Evolutionary conservation across 2,888 invertebrate species (phyloP).

Genomic region (Rhodophaea formosa): DNA sequence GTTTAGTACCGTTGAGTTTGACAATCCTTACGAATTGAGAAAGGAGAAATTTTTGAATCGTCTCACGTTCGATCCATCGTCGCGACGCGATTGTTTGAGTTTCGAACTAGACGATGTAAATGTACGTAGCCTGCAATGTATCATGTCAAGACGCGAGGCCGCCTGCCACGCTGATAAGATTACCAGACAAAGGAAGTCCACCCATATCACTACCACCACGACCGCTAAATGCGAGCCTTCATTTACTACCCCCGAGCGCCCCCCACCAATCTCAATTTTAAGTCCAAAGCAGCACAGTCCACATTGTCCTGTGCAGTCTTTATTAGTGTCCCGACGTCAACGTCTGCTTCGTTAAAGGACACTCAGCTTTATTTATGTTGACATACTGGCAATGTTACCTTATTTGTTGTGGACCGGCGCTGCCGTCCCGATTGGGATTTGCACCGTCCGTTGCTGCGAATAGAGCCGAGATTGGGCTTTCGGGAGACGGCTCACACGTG

Average conservation of each 20-base stretch:
- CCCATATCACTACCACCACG: slow-evolving; percentile 75
- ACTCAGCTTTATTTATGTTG: slow-evolving; percentile 80
- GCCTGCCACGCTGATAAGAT: slow-evolving; percentile 75
- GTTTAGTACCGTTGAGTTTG: no score
- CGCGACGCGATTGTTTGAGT: slow-evolving; percentile 9
- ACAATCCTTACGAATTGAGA: no score
- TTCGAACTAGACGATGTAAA: slow-evolving; percentile 22
- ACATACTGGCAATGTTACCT: slow-evolving; percentile 76
- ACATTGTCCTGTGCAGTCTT: slow-evolving; percentile 51
- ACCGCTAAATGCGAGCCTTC: slow-evolving; percentile 75
- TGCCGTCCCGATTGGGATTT: slow-evolving; percentile 40
- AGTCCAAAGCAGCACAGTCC: slow-evolving; percentile 51
- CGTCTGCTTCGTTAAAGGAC: slow-evolving; percentile 80
- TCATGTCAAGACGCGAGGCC: slow-evolving; percentile 71
- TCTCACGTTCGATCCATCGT: not conserved
- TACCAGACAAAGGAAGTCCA: slow-evolving; percentile 80
- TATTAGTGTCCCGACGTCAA: slow-evolving; percentile 72
- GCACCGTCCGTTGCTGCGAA: slow-evolving; percentile 45
- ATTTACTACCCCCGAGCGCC: slow-evolving; percentile 60
- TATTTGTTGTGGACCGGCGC: slow-evolving; percentile 62
- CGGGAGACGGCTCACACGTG: slow-evolving; percentile 32
- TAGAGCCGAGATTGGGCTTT: slow-evolving; percentile 55
- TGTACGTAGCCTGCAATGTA: slow-evolving; percentile 52
- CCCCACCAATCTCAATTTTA: slow-evolving; percentile 49
- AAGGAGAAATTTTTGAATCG: not conserved